Base-by-base conservation (phyloP, 2,888 invertebrate genomes). In the Agonopterix alstromeriana region DNA sequence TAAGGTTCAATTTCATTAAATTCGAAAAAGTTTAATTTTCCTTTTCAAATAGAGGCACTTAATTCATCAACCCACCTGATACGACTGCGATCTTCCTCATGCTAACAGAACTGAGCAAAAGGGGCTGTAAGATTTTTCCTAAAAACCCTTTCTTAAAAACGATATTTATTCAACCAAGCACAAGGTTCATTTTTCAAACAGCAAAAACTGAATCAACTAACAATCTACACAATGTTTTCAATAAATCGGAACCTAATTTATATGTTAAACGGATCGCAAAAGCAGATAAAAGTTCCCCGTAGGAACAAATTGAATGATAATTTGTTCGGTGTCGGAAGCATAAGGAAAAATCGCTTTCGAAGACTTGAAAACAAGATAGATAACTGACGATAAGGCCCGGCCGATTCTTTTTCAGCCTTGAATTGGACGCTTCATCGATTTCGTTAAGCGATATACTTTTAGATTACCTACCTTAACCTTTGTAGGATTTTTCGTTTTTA, bases 251-350 rank as follows among this genome's bases (percentile, higher is more conserved):
- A 46, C 43, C 51, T 46, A 51, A 51, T 51, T 51, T 51, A 46
- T 51, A 51, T 51, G 53, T 52, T 54, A 58, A 61, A 62, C 68
- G 63, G 53, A 56, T 60, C 65, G 66, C 67, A 58, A 71, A 67
- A 58, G 65, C 63, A 67, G 70, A 76, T 73, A 70, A 73, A 71
- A 72, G 66, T 61, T 65, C 65, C 60, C 64, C 66, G 61, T 54
- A 60, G 66, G 73, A 73, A 80, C 74, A 75, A 77, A 82, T 80
- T 74, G 76, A 77, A 78, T 76, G 70, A 69, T 72, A 77, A 82
- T 82, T 82, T 81, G 79, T 78, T 77, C 67, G 57, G 56, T 68
- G 70, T 70, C 66, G 52, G 59, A 61, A 61, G 62, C 70, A 69
- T 72, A 67, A 72, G 71, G 76, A 79, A 77, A 78, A 80, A 78